These are phyloP conservation scores for Gastrophryne carolinensis DNA, from an alignment of 2,797 vertebrate species.

Conservation along the genomic window DNA sequence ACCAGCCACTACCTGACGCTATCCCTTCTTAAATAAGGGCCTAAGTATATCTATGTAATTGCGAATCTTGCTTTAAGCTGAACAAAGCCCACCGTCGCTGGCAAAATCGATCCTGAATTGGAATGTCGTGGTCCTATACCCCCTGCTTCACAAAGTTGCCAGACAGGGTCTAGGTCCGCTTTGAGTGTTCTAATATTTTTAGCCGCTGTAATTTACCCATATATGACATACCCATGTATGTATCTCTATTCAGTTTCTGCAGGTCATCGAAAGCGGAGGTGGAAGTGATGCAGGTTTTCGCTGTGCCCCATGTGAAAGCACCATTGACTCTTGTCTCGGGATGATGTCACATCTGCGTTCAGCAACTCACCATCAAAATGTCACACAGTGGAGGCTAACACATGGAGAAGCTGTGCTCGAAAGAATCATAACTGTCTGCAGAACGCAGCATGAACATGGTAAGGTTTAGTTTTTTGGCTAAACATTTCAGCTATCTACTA, in stretches of 20 bases:
- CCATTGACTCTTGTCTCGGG: conserved; percentile 56
- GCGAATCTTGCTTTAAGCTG: no score
- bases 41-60: no score
- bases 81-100: no score
- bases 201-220: no score
- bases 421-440: conserved; percentile 59
- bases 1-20: no score
- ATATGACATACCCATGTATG: background rate
- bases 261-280: conserved; percentile 60
- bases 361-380: conserved; percentile 60
- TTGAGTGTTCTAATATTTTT: no score
- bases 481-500: no score
- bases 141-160: no score
- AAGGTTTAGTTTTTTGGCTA: conserved; percentile 41
- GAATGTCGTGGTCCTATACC: no score
- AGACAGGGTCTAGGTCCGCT: no score
- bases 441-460: conserved; percentile 54
- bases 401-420: conserved; percentile 59
- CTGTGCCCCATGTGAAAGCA: conserved; percentile 61
- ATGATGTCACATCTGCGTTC: conserved; percentile 63
- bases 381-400: conserved; percentile 62
- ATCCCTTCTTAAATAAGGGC: no score
- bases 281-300: conserved; percentile 58
- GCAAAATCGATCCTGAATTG: no score
- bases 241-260: conserved; percentile 58